Evolutionary conservation across 2,888 invertebrate species (phyloP).

Genomic region (Artemia sinica): DNA sequence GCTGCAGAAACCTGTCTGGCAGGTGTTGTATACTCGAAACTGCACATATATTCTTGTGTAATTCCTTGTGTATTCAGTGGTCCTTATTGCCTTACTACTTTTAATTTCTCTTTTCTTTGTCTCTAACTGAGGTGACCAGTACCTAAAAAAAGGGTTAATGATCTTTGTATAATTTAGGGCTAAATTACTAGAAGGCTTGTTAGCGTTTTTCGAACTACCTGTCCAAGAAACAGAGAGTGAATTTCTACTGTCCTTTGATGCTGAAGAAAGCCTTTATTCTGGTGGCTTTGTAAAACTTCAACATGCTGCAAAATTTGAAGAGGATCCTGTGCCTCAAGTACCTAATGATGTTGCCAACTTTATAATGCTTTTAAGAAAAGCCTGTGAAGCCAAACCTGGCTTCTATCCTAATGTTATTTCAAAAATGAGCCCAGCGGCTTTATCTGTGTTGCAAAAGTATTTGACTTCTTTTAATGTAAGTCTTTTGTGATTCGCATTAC

Average conservation of each 20-base stretch:
- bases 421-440: not conserved
- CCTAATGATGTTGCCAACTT: slow-evolving; percentile 54
- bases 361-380: slow-evolving; percentile 50
- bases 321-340: slow-evolving; percentile 53
- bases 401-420: not conserved
- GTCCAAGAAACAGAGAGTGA: slow-evolving; percentile 54
- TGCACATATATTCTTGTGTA: too few relatives aligned
- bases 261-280: slow-evolving; percentile 68
- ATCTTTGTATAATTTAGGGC: slow-evolving; percentile 30
- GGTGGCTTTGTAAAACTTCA: slow-evolving; percentile 69
- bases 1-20: too few relatives aligned
- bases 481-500: not conserved
- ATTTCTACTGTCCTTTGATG: slow-evolving; percentile 64
- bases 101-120: too few relatives aligned
- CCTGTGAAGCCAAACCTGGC: slow-evolving; percentile 49
- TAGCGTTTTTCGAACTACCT: slow-evolving; percentile 75
- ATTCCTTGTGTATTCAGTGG: too few relatives aligned
- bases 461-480: not conserved
- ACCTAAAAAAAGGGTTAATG: too few relatives aligned
- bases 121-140: too few relatives aligned
- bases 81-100: too few relatives aligned
- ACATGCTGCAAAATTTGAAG: slow-evolving; percentile 55
- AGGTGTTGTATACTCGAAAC: too few relatives aligned
- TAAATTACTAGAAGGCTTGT: slow-evolving; percentile 45
- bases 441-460: slow-evolving; percentile 1